Evolutionary conservation across 2,797 vertebrate genomes (phyloP), one percentile per base, ranked within the genome.

Genomic region (Neoniphon sammara): DNA sequence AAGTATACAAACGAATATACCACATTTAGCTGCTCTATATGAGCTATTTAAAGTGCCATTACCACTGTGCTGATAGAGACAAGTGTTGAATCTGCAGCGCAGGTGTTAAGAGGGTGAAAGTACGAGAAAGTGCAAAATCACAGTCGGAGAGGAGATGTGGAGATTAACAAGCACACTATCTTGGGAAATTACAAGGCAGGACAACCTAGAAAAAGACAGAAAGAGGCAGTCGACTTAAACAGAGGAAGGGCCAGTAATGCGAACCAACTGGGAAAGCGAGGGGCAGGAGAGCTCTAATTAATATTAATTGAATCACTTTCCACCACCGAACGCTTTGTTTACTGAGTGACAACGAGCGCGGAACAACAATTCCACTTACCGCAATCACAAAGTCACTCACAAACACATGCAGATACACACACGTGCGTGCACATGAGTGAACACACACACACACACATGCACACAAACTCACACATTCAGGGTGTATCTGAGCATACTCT

Each of bases 261-360:
- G 30, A 64, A 81, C 81, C 47, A 47, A 50, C 2, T 60, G 64
- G 47, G 30, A 71, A 56, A 70, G 55, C 73, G 74, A 70, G 73
- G 20, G 53, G 66, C 84, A 75, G 76, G 47, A 77, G 78, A 83
- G 86, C 84, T 90, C 75, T 87, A 92, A 93, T 92, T 89, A 86
- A 86, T 83, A 88, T 88, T 79, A 90, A 91, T 81, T 89, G 66
- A 89, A 90, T 87, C 67, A 73, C 73, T 82, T 68, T 79, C 53
- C 61, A 73, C 63, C 17, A n/a, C 76, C 62, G 60, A 85, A 81
- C 66, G 76, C 74, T 88, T 81, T 88, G 87, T 91, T 93, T 88
- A 88, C 73, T 27, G 67, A 83, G 74, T 31, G 31, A 58, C 67
- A 77, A 78, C 58, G 15, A 80, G 27, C 66, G 60, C 7, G 49